Evolutionary conservation across 53 echinoderm and acorn worm species (phyloP).

Genomic region (Henricia sp.): DNA sequence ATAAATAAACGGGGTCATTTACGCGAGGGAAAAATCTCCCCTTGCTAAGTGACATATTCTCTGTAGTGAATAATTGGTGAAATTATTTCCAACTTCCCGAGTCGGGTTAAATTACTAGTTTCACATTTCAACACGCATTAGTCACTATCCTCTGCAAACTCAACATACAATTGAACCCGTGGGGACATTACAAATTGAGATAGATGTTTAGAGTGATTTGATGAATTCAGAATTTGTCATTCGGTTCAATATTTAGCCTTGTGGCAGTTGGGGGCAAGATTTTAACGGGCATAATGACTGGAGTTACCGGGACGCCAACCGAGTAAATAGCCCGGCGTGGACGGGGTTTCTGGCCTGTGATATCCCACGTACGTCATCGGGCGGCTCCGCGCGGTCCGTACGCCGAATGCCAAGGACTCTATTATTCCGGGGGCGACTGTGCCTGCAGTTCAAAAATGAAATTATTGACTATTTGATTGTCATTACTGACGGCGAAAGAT

Average conservation of each 20-base stretch:
- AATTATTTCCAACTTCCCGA: background rate
- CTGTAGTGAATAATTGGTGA: background rate
- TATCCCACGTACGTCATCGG: background rate
- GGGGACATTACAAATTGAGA: background rate
- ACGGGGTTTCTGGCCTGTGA: background rate
- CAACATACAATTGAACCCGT: background rate
- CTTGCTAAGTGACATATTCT: background rate
- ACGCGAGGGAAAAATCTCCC: no score
- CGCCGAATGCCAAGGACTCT: background rate
- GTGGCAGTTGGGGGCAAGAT: background rate
- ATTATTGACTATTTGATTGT: constrained; percentile 1
- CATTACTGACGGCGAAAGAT: background rate
- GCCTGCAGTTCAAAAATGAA: no score
- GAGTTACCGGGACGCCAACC: background rate
- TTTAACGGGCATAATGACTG: no score
- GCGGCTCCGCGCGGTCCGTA: background rate
- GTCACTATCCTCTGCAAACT: background rate
- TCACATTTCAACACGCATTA: background rate
- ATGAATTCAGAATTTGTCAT: constrained; percentile 22
- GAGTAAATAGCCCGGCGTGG: background rate
- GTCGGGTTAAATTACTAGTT: background rate
- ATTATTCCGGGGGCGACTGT: background rate
- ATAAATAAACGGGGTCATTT: no score
- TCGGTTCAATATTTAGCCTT: background rate
- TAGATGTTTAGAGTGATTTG: background rate